Base-by-base conservation (phyloP, 2,113 vertebrate genomes). In the Ctenomys sociabilis region DNA sequence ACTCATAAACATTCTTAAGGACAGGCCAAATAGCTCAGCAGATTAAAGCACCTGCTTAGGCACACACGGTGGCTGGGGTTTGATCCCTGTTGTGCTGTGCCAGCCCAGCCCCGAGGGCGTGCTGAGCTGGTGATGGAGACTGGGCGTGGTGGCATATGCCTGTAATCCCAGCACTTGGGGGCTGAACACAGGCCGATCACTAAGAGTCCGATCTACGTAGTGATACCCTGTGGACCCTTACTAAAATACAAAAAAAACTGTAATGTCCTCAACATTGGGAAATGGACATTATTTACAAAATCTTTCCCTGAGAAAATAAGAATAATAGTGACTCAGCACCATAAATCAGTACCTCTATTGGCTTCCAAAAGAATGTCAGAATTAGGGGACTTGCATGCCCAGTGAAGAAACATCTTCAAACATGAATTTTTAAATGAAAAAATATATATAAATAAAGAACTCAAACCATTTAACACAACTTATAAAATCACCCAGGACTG, bases 401-500 rank as follows among this genome's bases (percentile, higher is more conserved):
- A 81, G 72, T 40, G 22, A 35, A 84, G 37, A 88, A 88, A 75
- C 5, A 95, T 43, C 11, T 90, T 73, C 64, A 83, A 52, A 94
- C 2, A 68, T 82, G 26, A 85, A 77, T 75, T 61, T 72, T 85
- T 49, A 37, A 63, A 68, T 35, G 80, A 95, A 91, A 68, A 52
- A 17, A 91, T 43, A 52, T 49, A 49, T 10, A 5, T 57, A 57
- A 12, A 94, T 52, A 0, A 82, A 88, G 43, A 88, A 37, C 6
- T 57, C 57, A 87, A 59, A 91, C n/a, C 16, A 26, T 21, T 91
- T 92, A 78, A 84, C 1, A 12, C 43, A 87, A 81, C 72, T 73
- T 88, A 70, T 7, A 93, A 92, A 94, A 91, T 52, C 16, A 92
- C 57, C 22, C 72, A 85, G 90, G 43, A 63, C 3, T 75, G 32